Percentiles rank a stretch among this genome's conserved stretches.
Evolutionary conservation across 1,140 invertebrate genomes (phyloP).

Genomic region (Ceratina japonica): DNA sequence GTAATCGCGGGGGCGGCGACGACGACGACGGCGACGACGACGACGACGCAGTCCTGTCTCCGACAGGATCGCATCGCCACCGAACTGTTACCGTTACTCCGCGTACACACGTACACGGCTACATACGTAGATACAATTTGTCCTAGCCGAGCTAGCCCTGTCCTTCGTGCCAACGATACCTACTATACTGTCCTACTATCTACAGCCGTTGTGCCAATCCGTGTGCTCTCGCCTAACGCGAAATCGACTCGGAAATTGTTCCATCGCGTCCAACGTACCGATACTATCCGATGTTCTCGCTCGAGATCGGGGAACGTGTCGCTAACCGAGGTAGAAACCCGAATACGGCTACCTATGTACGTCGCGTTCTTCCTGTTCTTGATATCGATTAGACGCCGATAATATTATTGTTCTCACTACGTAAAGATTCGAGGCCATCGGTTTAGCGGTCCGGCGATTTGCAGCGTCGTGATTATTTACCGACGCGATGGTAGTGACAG

Average conservation of each 20-base stretch:
- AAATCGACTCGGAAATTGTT: conserved; percentile 74
- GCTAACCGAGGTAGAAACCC: no score
- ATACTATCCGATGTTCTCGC: conserved; percentile 21
- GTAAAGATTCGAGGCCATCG: no score
- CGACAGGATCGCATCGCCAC: conserved; percentile 78
- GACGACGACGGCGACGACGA: conserved; percentile 70
- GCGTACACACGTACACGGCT: conserved; percentile 54
- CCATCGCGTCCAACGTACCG: conserved; percentile 57
- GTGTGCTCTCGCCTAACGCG: conserved; percentile 64
- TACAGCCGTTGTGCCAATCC: conserved; percentile 69
- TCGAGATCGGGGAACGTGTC: no score
- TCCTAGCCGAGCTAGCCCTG: conserved; percentile 52
- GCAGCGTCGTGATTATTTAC: no score
- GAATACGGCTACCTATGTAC: no score
- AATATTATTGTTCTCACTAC: no score
- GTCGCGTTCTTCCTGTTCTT: no score
- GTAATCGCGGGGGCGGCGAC: conserved; percentile 79
- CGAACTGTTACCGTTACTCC: conserved; percentile 71
- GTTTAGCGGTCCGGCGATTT: no score
- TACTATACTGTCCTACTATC: no score
- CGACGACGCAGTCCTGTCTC: conserved; percentile 78
- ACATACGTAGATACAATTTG: conserved; percentile 41
- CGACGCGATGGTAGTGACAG: no score
- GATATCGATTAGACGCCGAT: no score
- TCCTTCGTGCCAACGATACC: conserved; percentile 51